Conservation (phyloP, 2,113 vertebrate species). For the Amphiprion percula region DNA sequence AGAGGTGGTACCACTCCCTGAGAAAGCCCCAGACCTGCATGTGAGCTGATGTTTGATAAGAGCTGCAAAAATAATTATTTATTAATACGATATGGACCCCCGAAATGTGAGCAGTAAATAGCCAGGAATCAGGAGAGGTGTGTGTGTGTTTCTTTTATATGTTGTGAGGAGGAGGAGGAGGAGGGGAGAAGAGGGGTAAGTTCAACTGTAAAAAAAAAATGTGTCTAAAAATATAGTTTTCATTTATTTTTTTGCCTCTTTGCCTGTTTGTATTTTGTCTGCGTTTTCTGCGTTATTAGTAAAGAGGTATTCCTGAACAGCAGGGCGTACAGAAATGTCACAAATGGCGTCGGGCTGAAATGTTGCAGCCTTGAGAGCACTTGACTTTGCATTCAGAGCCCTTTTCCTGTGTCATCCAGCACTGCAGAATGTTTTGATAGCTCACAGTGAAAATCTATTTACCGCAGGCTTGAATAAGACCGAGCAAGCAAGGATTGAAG, state of each 20-base stretch:
- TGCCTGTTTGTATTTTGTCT: not conserved
- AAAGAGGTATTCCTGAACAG: slow-evolving; percentile 1
- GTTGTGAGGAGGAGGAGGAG: slow-evolving; percentile 21
- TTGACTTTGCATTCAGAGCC: slow-evolving; percentile 28
- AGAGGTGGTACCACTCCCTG: slow-evolving; percentile 73
- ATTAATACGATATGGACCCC: slow-evolving; percentile 46
- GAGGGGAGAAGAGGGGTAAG: slow-evolving; percentile 39
- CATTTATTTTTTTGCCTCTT: not conserved
- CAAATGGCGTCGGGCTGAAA: slow-evolving; percentile 19
- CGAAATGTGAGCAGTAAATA: slow-evolving; percentile 41
- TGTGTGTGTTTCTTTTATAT: slow-evolving; percentile 11
- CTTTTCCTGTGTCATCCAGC: slow-evolving; percentile 3
- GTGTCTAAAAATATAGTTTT: slow-evolving; percentile 30
- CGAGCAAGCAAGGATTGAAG: not conserved
- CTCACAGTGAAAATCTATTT: slow-evolving; percentile 10
- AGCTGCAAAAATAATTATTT: slow-evolving; percentile 50
- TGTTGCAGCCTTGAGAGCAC: slow-evolving; percentile 35
- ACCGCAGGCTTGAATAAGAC: slow-evolving; percentile 15
- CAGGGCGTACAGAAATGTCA: not conserved
- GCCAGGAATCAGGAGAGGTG: slow-evolving; percentile 17
- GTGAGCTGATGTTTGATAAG: slow-evolving; percentile 40
- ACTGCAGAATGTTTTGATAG: slow-evolving; percentile 4
- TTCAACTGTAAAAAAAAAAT: slow-evolving; percentile 17
- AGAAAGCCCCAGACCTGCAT: slow-evolving; percentile 51
- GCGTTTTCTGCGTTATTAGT: slow-evolving; percentile 1